These are phyloP conservation scores for Aulostomus chinensis DNA, from an alignment of 2,797 vertebrate species.

Conservation along the genomic window DNA sequence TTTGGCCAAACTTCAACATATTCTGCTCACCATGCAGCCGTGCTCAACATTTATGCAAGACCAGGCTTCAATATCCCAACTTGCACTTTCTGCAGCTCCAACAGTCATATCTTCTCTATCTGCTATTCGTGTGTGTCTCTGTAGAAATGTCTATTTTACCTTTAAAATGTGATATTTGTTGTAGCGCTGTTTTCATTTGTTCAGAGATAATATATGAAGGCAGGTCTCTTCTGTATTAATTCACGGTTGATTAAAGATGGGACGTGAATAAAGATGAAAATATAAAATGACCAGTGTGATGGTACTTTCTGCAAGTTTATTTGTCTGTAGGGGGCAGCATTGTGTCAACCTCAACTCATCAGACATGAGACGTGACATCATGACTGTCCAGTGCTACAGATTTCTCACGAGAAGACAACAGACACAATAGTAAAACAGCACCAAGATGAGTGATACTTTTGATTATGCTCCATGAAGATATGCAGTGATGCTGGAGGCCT, in stretches of 20 bases:
- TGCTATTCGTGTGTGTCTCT: conserved; percentile 16
- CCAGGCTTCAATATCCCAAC: conserved; percentile 30
- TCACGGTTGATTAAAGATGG: conserved; percentile 46
- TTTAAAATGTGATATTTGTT: conserved; percentile 31
- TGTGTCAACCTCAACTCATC: conserved; percentile 31
- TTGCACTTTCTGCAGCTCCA: conserved; percentile 32
- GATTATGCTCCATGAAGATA: neutral
- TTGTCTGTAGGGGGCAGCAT: conserved; percentile 60
- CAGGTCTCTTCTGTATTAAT: conserved; percentile 37
- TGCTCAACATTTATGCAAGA: conserved; percentile 14
- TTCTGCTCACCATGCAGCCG: conserved; percentile 14
- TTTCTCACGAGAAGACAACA: too few species aligned
- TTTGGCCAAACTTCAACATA: conserved; percentile 3
- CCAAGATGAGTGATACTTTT: conserved; percentile 5
- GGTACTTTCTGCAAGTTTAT: too few species aligned
- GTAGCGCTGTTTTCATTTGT: conserved; percentile 52
- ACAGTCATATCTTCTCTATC: conserved; percentile 14
- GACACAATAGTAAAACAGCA: too few species aligned
- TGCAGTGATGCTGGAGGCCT: conserved; percentile 2
- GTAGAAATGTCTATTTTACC: conserved; percentile 17
- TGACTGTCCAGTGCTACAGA: too few species aligned
- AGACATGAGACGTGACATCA: too few species aligned
- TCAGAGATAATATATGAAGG: conserved; percentile 62
- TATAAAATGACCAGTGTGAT: conserved; percentile 14
- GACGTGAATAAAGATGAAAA: conserved; percentile 68